Base-by-base conservation (phyloP, 2,888 invertebrate species). In the Drosophila formosana region DNA sequence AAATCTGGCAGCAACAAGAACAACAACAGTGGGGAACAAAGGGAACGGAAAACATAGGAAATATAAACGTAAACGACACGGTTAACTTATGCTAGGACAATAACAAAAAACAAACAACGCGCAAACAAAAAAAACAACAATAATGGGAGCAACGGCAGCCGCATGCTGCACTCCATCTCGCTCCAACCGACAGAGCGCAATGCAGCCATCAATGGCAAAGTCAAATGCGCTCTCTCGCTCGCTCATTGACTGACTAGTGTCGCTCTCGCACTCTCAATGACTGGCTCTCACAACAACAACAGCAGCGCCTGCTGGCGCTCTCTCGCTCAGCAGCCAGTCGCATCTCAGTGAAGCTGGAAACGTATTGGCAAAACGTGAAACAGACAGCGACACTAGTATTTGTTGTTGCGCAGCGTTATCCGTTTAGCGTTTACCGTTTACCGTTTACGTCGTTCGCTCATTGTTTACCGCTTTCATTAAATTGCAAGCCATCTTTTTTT, bases 301-400 rank as follows among this genome's bases (percentile, higher is more conserved):
- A 26, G 18, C 11, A 4, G 13, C 13, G 32, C 53, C 9, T 51
- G 34, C 58, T 51, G 50, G 45, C 50, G 11, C 47, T 43, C 76
- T 72, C 34, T 37, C n/a, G 11, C 34, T 34, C 32, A 9, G 32
- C 32, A 34, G 32, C 28, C 60, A 37, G 4, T 60, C 26, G 76
- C 75, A 77, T 78, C 75, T 64, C 37, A 47, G 66, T 72, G 66
- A 52, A 56, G 78, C 60, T 68, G 65, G 81, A 86, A 86, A 82
- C 81, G 87, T 67, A 77, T 83, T 82, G 81, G 81, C 69, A 80
- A 64, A 78, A 72, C 64, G 80, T 83, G 81, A 83, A 82, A 82
- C 81, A 74, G 65, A 65, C 72, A 71, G 66, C 57, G 41, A n/a
- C 45, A 11, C 11, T 25, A 25, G 66, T 56, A 62, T 74, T 81